Conservation (phyloP, 1,140 invertebrate genomes). For the Caerostris extrusa region DNA sequence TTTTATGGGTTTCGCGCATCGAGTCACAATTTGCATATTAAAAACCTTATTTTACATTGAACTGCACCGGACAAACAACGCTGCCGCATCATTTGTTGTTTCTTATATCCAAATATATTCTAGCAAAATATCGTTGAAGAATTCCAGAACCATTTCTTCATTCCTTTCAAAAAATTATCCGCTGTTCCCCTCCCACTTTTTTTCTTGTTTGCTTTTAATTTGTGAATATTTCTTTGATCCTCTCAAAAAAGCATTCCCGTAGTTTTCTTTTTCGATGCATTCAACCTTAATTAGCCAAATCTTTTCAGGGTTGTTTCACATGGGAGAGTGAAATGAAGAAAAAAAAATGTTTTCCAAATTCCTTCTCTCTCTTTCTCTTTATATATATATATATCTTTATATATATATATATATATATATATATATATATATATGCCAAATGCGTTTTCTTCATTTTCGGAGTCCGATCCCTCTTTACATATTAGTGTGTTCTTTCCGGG, state of each 20-base stretch:
- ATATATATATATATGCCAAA: too few species aligned
- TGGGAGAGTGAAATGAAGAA: not conserved
- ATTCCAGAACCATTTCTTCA: not conserved
- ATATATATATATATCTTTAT: too few species aligned
- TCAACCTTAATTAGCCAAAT: constrained; percentile 47
- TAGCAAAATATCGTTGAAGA: not conserved
- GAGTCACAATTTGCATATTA: constrained; percentile 21
- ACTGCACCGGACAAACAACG: not conserved
- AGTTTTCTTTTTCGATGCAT: constrained; percentile 24
- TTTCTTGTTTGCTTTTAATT: not conserved
- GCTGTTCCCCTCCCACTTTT: not conserved
- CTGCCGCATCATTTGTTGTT: not conserved
- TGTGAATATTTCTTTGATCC: constrained; percentile 15
- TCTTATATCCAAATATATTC: not conserved
- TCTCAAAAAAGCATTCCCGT: not conserved
- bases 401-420: not conserved
- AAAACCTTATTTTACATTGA: not conserved
- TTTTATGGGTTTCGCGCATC: not conserved
- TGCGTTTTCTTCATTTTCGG: not conserved
- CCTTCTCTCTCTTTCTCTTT: not conserved
- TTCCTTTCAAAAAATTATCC: not conserved
- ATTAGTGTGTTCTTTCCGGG: not conserved
- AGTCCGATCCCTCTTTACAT: not conserved
- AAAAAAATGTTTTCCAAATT: constrained; percentile 37
- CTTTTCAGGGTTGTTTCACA: constrained; percentile 23